phyloP scores from a whole-genome alignment of 2,113 vertebrate genomes.

The Oncorhynchus clarkii region DNA sequence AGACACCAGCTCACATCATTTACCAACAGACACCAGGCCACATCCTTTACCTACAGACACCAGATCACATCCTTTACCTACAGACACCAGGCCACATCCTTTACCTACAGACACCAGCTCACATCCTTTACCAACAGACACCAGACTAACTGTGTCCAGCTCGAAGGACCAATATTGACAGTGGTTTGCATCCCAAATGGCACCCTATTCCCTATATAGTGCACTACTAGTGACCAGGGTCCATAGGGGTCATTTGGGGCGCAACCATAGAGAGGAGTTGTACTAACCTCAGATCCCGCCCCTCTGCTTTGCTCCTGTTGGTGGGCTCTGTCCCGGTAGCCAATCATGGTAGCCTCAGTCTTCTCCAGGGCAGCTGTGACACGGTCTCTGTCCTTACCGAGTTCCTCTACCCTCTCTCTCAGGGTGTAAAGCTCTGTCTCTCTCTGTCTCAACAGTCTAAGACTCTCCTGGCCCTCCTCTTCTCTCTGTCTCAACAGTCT shows the following conservation, averaged over 20 bases:
- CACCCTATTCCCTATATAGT: no score
- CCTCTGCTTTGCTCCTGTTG: constrained; percentile 35
- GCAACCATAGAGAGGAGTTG: background rate
- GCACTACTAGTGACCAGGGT: no score
- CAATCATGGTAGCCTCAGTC: constrained; percentile 58
- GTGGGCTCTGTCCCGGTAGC: constrained; percentile 38
- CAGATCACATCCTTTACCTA: no score
- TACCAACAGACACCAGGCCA: no score
- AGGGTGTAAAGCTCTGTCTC: constrained; percentile 50
- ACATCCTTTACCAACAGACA: no score
- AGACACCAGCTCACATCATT: no score
- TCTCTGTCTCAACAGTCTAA: constrained; percentile 37
- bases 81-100: no score
- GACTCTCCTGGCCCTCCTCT: constrained; percentile 44
- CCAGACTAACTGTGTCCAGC: no score
- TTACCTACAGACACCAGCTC: no score
- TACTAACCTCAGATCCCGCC: constrained; percentile 33
- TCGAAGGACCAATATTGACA: no score
- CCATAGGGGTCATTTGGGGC: background rate
- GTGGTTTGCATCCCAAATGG: no score
- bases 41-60: no score
- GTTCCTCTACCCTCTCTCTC: constrained; percentile 49
- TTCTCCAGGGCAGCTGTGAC: constrained; percentile 53
- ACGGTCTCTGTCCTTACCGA: constrained; percentile 52
- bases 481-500: constrained; percentile 47